Base-by-base conservation (phyloP, 2,113 vertebrate species). In the Argyrosomus japonicus region DNA sequence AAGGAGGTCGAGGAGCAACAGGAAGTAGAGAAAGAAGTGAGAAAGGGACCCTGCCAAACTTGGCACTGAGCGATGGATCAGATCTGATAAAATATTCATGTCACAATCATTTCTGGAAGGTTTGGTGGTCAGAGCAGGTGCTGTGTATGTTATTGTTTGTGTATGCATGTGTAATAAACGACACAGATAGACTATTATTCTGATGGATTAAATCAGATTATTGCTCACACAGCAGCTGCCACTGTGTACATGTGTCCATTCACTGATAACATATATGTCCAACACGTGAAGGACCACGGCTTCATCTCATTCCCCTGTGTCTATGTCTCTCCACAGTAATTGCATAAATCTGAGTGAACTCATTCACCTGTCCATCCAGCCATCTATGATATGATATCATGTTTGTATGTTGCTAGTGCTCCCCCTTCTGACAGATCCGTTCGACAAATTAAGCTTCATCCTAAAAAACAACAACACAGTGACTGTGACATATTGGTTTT, bases 71-170 rank as follows among this genome's bases (percentile, higher is more conserved):
- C 17, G 47, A 82, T 79, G 73, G 18, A 23, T 85, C 51, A 13
- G 48, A 81, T 75, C 77, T 48, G 51, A 80, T 93, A 21, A 88
- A 90, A 92, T 60, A 91, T 89, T 87, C 14, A 92, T 84, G 81
- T 60, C 3, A 23, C 69, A 82, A 17, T 83, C 77, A 78, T 23
- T 54, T 63, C 68, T 77, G 68, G 77, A 64, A 83, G 82, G 53
- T 77, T 47, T 68, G 50, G 45, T 75, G 58, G 27, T 75, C 50
- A 69, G 23, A 85, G 71, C 53, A 29, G 32, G 47, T 15, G 17
- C 56, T 65, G 6, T 58, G 53, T 7, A 45, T 69, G 69, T 68
- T 50, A 47, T 47, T 50, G 83, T 75, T 40, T 25, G 53, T 54
- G 18, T 68, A 8, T 72, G 36, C 23, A 3, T 2, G 14, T 40